These are phyloP conservation scores for Nomada flava DNA, from an alignment of 2,888 invertebrate genomes.

Conservation along the genomic window DNA sequence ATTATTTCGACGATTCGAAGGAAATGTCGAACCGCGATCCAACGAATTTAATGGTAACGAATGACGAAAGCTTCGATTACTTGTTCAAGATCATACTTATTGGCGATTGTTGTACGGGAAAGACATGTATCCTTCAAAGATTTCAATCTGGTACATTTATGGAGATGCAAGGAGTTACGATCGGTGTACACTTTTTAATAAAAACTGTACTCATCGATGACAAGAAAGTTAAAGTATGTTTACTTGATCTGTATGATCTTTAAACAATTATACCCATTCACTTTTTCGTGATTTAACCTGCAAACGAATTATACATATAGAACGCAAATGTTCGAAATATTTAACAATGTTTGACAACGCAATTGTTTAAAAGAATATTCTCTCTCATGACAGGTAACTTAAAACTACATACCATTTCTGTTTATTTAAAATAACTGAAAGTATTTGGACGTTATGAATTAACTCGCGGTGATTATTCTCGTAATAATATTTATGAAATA, in stretches of 20 bases:
- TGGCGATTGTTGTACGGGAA: constrained; percentile 95
- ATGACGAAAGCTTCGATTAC: constrained; percentile 95
- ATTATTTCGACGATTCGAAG: constrained; percentile 19
- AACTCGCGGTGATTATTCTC: no score
- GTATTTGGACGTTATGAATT: no score
- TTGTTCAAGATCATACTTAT: constrained; percentile 97
- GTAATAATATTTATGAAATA: no score
- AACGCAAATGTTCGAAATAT: background rate
- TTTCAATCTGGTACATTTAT: constrained; percentile 98
- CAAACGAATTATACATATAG: constrained; percentile 2
- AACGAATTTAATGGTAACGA: constrained; percentile 90
- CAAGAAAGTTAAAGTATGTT: constrained; percentile 95
- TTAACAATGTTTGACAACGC: background rate
- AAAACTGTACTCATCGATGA: constrained; percentile 97
- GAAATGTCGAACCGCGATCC: constrained; percentile 91
- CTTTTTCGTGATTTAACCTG: constrained; percentile 30
- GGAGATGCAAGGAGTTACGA: constrained; percentile 97
- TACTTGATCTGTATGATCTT: constrained; percentile 10
- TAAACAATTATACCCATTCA: background rate
- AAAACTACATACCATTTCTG: background rate
- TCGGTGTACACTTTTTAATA: constrained; percentile 99
- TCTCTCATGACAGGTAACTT: background rate
- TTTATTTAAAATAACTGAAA: background rate
- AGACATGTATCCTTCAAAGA: constrained; percentile 97
- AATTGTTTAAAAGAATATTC: constrained; percentile 1